Percentiles rank a stretch among this genome's conserved stretches.
These are phyloP conservation scores for Poecilia wingei DNA, from an alignment of 2,797 vertebrate genomes.

Conservation along the genomic window DNA sequence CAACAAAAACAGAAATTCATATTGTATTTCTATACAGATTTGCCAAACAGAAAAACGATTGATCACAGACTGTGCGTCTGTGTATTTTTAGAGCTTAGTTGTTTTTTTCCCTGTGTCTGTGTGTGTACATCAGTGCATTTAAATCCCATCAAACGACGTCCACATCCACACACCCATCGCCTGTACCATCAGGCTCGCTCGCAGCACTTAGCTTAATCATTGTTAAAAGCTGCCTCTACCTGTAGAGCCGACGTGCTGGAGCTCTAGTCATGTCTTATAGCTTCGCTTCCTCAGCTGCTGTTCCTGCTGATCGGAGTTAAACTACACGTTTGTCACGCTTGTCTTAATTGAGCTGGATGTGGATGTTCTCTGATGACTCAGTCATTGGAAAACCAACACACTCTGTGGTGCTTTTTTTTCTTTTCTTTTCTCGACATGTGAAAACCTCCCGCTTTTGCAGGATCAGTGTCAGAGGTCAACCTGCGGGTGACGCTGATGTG, in stretches of 20 bases:
- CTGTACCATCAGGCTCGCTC: conserved; percentile 8
- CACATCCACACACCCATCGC: conserved; percentile 24
- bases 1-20: conserved; percentile 6
- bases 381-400: conserved; percentile 71
- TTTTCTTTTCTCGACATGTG: conserved; percentile 35
- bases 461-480: conserved; percentile 49
- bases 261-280: conserved; percentile 60
- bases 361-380: conserved; percentile 64
- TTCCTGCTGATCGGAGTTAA: conserved; percentile 69
- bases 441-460: conserved; percentile 53
- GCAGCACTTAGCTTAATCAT: conserved; percentile 68
- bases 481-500: conserved; percentile 38
- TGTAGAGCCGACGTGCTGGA: conserved; percentile 62
- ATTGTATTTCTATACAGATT: conserved; percentile 9
- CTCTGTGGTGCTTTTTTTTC: conserved; percentile 39
- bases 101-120: background rate
- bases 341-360: conserved; percentile 78
- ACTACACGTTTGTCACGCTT: conserved; percentile 70
- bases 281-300: conserved; percentile 69
- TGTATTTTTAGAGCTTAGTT: conserved; percentile 18
- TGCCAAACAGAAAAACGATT: background rate
- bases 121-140: conserved; percentile 26
- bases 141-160: conserved; percentile 26
- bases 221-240: conserved; percentile 65
- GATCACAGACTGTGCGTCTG: background rate